Percentiles rank a stretch among this genome's conserved stretches.
phyloP scores from a whole-genome alignment of 2,888 invertebrate species.

The Maniola hyperantus region DNA sequence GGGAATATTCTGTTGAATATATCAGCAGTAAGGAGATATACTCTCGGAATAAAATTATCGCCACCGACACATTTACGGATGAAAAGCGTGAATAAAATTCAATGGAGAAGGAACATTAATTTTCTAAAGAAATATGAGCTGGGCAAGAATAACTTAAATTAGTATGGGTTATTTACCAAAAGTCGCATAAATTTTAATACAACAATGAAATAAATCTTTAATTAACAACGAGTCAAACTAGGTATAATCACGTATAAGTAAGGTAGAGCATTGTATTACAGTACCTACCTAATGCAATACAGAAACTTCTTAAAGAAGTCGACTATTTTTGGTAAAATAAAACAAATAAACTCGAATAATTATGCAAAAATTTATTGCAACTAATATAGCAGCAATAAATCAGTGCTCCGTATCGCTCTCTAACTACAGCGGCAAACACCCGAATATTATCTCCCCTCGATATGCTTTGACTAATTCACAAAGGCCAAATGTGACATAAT shows the following conservation, averaged over 20 bases:
- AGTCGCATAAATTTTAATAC: no score
- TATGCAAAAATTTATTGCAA: conserved; percentile 30
- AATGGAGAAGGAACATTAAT: conserved; percentile 25
- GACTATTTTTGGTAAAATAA: background rate
- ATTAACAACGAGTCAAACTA: no score
- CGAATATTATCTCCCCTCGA: conserved; percentile 69
- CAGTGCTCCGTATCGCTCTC: conserved; percentile 55
- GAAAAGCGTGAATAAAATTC: conserved; percentile 52
- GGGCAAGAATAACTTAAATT: background rate
- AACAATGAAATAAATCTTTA: no score
- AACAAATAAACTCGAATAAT: conserved; percentile 16
- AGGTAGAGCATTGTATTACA: no score
- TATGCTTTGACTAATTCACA: conserved; percentile 75
- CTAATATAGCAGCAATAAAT: conserved; percentile 55
- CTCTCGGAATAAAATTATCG: conserved; percentile 82
- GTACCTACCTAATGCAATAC: background rate
- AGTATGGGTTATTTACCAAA: no score
- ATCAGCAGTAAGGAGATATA: conserved; percentile 81
- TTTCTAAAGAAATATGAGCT: conserved; percentile 1
- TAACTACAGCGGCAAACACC: conserved; percentile 66
- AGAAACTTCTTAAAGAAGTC: no score
- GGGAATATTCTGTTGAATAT: conserved; percentile 83
- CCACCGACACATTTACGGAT: conserved; percentile 75
- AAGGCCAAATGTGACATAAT: conserved; percentile 83
- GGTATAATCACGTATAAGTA: no score